Conservation (phyloP, 1,140 invertebrate species). For the Drosophila chauvacae region DNA sequence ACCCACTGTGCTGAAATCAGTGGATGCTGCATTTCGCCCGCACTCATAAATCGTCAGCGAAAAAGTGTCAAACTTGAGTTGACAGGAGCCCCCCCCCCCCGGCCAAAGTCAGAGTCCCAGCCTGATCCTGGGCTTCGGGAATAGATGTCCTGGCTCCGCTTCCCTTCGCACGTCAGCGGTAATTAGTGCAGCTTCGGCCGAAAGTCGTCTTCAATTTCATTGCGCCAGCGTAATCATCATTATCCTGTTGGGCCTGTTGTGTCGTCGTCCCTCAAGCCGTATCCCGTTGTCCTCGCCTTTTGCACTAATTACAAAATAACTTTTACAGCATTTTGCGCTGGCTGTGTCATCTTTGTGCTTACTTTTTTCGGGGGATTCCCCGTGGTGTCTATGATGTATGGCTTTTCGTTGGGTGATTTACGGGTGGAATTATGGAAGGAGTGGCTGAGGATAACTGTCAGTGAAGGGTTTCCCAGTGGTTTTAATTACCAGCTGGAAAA, state of each 20-base stretch:
- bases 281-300: slow-evolving; percentile 42
- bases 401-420: slow-evolving; percentile 69
- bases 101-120: slow-evolving; percentile 10
- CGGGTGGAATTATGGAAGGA: slow-evolving; percentile 9
- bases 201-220: slow-evolving; percentile 78
- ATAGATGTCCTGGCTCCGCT: slow-evolving; percentile 11
- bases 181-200: slow-evolving; percentile 74
- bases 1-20: slow-evolving; percentile 44
- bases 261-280: slow-evolving; percentile 15
- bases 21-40: slow-evolving; percentile 16
- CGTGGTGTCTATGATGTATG: slow-evolving; percentile 75
- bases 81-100: slow-evolving; percentile 58
- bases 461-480: slow-evolving; percentile 61
- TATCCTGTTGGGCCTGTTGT: slow-evolving; percentile 37
- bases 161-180: slow-evolving; percentile 63
- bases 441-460: slow-evolving; percentile 51
- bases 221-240: slow-evolving; percentile 57
- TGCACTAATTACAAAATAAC: slow-evolving; percentile 82
- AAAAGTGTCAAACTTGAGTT: slow-evolving; percentile 82
- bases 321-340: slow-evolving; percentile 48
- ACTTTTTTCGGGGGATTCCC: slow-evolving; percentile 62
- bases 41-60: slow-evolving; percentile 74
- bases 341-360: slow-evolving; percentile 62
- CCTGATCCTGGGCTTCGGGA: slow-evolving; percentile 2
- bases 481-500: slow-evolving; percentile 62